Evolutionary conservation across 1,140 invertebrate genomes (phyloP).

Genomic region (Matsumurasca onukii): DNA sequence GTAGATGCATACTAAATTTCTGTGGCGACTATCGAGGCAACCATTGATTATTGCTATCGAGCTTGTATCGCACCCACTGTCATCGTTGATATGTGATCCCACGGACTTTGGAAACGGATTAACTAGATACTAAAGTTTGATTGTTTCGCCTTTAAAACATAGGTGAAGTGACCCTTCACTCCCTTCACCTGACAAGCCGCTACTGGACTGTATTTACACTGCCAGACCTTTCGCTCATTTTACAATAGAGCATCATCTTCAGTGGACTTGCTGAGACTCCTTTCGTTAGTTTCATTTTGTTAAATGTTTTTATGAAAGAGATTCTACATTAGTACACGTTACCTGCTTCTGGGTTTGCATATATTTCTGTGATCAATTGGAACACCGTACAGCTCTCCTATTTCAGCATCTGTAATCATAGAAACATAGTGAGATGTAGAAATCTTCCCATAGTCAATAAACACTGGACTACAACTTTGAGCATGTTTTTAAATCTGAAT

Average conservation of each 20-base stretch:
- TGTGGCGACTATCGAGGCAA: too few relatives aligned
- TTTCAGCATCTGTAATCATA: conserved; percentile 59
- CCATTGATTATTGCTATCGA: too few relatives aligned
- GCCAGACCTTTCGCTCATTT: background rate
- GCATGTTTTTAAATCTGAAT: background rate
- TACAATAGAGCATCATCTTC: background rate
- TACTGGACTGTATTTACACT: background rate
- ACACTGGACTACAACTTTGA: background rate
- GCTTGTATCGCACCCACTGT: too few relatives aligned
- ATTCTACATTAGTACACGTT: conserved; percentile 30
- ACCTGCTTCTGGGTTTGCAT: conserved; percentile 63
- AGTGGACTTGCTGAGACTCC: background rate
- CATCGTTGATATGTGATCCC: too few relatives aligned
- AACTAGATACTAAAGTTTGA: too few relatives aligned
- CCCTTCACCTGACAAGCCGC: background rate
- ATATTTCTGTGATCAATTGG: conserved; percentile 69
- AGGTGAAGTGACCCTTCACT: background rate
- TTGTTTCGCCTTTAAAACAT: background rate
- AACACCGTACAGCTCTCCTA: conserved; percentile 63
- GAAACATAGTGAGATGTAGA: background rate
- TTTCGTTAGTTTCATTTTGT: background rate
- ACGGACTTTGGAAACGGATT: too few relatives aligned
- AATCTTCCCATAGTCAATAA: background rate
- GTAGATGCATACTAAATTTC: too few relatives aligned
- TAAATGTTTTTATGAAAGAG: background rate